Evolutionary conservation across 1,140 invertebrate genomes (phyloP).

Genomic region (Globodera ellingtonae): DNA sequence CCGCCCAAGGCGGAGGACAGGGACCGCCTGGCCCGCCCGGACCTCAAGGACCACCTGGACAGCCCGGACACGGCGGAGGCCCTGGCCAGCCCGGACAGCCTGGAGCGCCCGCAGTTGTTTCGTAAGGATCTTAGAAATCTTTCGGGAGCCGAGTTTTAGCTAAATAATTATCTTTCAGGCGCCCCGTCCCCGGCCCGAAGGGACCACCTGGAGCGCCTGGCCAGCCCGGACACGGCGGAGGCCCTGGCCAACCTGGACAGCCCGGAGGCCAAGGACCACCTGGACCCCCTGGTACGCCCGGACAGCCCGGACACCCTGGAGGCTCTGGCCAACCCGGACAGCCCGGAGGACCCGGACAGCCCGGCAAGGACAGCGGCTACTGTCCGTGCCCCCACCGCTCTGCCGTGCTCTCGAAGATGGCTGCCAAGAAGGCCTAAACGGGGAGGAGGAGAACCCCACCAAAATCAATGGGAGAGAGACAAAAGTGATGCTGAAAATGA

Average conservation of each 20-base stretch:
- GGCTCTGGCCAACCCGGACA: conserved; percentile 18
- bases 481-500: not conserved
- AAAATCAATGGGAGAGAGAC: not conserved
- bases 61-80: conserved; percentile 17
- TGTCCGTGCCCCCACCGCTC: conserved; percentile 14
- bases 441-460: too few relatives aligned
- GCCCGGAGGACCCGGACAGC: not conserved
- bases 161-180: not conserved
- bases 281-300: not conserved
- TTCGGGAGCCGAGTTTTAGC: too few relatives aligned
- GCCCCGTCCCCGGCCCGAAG: too few relatives aligned
- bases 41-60: not conserved
- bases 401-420: not conserved
- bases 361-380: conserved; percentile 2
- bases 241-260: too few relatives aligned
- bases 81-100: too few relatives aligned
- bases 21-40: not conserved
- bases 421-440: too few relatives aligned
- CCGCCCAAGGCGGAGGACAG: conserved; percentile 2
- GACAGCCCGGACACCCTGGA: not conserved
- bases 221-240: too few relatives aligned
- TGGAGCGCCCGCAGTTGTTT: not conserved
- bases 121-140: too few relatives aligned
- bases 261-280: too few relatives aligned
- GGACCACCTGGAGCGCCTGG: too few relatives aligned